phyloP scores from a whole-genome alignment of 1,140 invertebrate species.

The Anagrus nilaparvatae region DNA sequence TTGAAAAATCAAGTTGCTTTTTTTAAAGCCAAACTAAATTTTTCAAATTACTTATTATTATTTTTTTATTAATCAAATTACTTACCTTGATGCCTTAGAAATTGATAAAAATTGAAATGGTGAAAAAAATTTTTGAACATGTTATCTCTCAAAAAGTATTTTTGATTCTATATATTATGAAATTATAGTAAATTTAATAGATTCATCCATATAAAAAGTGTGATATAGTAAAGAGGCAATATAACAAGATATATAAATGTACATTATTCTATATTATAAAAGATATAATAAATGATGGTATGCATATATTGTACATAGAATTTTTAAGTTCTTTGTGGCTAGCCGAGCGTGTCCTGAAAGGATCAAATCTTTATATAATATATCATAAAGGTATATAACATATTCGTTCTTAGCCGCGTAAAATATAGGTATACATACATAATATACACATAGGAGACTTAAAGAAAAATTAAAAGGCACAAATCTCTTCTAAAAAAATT shows the following conservation, averaged over 20 bases:
- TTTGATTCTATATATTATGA: neutral
- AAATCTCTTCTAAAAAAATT: conserved; percentile 3
- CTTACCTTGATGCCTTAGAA: no score
- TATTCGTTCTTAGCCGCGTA: neutral
- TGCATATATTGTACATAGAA: neutral
- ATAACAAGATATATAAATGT: conserved; percentile 29
- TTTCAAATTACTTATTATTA: no score
- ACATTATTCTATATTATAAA: conserved; percentile 41
- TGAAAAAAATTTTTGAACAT: no score
- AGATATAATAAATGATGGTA: conserved; percentile 37
- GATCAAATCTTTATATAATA: conserved; percentile 26
- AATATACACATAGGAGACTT: neutral
- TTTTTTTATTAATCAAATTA: no score
- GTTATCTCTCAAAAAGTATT: no score
- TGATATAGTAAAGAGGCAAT: conserved; percentile 12
- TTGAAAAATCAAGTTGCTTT: no score
- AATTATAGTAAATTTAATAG: neutral
- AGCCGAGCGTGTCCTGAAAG: conserved; percentile 40
- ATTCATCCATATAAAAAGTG: neutral
- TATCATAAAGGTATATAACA: neutral
- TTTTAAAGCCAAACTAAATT: no score
- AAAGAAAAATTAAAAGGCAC: neutral
- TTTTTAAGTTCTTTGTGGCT: conserved; percentile 37
- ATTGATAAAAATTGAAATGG: no score
- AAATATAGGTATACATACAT: neutral